Base-by-base conservation (phyloP, 2,797 vertebrate species). In the Sylvilagus floridanus region DNA sequence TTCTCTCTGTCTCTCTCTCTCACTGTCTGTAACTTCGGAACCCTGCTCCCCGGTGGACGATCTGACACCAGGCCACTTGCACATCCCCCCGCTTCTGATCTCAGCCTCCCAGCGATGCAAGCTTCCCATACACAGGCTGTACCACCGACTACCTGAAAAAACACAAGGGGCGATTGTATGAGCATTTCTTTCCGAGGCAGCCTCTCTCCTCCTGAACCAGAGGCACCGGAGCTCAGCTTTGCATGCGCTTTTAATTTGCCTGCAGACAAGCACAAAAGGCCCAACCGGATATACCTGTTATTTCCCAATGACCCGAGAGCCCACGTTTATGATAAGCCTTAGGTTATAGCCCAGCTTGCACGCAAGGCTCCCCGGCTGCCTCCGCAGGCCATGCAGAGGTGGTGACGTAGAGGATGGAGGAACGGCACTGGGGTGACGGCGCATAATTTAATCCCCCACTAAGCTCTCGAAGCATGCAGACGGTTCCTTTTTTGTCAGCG, bases 201-300 rank as follows among this genome's bases (percentile, higher is more conserved):
- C 97, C 97, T 97, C 96, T 96, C 97, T 96, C 97, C 97, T 97
- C 96, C 92, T 89, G 95, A 97, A 97, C 96, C 98, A 98, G 76
- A 93, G 96, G 97, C 97, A 98, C 98, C 96, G 78, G 81, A 98
- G 97, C 97, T 98, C 96, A 98, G 98, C 97, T 98, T 98, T 97
- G 96, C 98, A 97, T 94, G 91, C 95, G 63, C 96, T 98, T 98
- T 98, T 98, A 97, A 98, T 98, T 98, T 98, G 97, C 96, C 97
- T 98, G 98, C 98, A 98, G 98, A 97, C 98, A 97, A 98, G 97
- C 98, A 98, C 98, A 98, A 98, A 96, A 98, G 97, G 95, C 97
- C 96, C 97, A 98, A 98, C 98, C 98, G 98, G 98, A 98, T 98
- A 98, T 98, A 98, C 98, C 98, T 98, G 98, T 98, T 98, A 98